Evolutionary conservation across 64 coral and sea anemone species (phyloP).

Genomic region (Acropora yongei): DNA sequence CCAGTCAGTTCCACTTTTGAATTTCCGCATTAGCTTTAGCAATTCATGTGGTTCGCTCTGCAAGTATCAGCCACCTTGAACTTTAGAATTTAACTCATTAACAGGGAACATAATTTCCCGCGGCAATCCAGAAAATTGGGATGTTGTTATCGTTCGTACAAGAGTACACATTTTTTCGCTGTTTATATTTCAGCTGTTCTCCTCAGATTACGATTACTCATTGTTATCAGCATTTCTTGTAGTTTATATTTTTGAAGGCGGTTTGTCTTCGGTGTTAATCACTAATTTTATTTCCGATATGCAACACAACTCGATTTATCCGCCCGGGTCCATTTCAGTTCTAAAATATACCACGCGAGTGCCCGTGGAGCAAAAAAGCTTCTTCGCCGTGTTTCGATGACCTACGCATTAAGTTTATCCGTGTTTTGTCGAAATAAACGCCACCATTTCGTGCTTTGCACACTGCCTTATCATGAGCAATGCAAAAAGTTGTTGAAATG

Average conservation of each 20-base stretch:
- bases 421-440: not conserved
- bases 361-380: not conserved
- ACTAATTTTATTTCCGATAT: constrained; percentile 11
- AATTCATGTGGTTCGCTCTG: no score
- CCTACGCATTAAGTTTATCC: not conserved
- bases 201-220: no score
- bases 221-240: no score
- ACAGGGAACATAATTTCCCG: no score
- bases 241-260: not conserved
- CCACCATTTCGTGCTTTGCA: no score
- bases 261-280: not conserved
- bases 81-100: no score
- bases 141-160: not conserved
- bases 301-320: not conserved
- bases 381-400: not conserved
- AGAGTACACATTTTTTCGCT: not conserved
- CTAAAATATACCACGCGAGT: not conserved
- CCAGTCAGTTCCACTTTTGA: not conserved
- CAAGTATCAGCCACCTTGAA: no score
- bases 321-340: constrained; percentile 2
- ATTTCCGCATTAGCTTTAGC: not conserved
- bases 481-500: not conserved
- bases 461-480: no score
- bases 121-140: no score
- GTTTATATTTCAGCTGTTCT: not conserved